A percentile compares a stretch with the other conserved stretches of the same genome.
phyloP scores from a whole-genome alignment of 2,888 invertebrate genomes.

The Keiferia lycopersicella region DNA sequence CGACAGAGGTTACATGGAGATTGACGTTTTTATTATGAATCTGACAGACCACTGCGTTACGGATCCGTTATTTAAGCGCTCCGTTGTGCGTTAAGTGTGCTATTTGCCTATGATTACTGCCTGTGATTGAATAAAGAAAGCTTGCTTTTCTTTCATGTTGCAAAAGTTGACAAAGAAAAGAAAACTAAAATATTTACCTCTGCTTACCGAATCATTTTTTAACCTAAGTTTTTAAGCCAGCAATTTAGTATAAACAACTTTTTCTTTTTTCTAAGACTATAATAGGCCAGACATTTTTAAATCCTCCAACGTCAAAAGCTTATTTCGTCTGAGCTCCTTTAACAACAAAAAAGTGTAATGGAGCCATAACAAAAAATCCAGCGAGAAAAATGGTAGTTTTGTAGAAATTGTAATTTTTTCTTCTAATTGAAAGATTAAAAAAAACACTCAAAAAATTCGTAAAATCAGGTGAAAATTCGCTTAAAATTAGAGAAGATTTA shows the following conservation, averaged over 20 bases:
- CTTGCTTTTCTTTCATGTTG: too few species aligned
- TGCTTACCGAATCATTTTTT: not conserved
- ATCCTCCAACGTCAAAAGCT: slow-evolving; percentile 3
- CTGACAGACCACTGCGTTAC: too few species aligned
- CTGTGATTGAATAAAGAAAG: too few species aligned
- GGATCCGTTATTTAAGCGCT: too few species aligned
- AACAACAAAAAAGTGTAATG: not conserved
- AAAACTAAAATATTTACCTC: too few species aligned
- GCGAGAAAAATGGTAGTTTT: not conserved
- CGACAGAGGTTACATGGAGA: too few species aligned
- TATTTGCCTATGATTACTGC: too few species aligned
- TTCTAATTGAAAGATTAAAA: not conserved
- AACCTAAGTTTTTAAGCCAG: not conserved
- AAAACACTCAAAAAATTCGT: too few species aligned
- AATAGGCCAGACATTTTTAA: slow-evolving; percentile 6
- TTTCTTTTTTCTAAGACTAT: not conserved
- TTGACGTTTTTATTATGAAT: too few species aligned
- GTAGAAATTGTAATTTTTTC: not conserved
- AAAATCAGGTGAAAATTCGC: too few species aligned
- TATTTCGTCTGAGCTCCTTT: not conserved
- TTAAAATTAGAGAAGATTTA: too few species aligned
- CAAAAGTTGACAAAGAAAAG: not conserved
- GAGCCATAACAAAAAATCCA: not conserved
- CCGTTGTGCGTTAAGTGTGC: too few species aligned
- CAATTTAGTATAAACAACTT: not conserved